These are phyloP conservation scores for Sylvilagus floridanus DNA, from an alignment of 2,797 vertebrate genomes.

Conservation along the genomic window DNA sequence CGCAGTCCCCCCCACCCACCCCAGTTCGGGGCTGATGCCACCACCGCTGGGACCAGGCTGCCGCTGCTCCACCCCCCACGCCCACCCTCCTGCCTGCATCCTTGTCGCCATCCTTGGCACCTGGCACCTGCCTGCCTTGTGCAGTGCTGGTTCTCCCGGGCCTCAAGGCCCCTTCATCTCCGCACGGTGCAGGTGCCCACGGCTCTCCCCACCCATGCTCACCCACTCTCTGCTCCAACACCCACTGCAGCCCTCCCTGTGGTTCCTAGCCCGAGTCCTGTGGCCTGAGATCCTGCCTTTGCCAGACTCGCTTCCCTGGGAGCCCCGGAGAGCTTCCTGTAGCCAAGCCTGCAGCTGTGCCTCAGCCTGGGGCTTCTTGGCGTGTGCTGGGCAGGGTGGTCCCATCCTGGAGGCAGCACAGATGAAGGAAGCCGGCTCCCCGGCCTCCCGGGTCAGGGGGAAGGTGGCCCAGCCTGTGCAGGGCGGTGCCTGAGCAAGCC, in stretches of 20 bases:
- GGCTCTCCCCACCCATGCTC: neutral
- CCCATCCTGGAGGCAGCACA: too few species aligned
- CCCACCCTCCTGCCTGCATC: neutral
- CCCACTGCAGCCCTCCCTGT: neutral
- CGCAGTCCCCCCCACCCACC: neutral
- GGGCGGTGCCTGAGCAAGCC: neutral
- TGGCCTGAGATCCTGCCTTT: neutral
- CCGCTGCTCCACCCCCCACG: neutral
- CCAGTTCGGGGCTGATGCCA: neutral
- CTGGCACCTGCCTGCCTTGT: neutral
- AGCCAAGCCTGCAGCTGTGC: neutral
- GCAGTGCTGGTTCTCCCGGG: neutral
- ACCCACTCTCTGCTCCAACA: neutral
- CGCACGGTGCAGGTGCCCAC: accelerated
- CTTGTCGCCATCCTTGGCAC: neutral
- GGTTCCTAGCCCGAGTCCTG: neutral
- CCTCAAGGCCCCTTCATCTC: too few species aligned
- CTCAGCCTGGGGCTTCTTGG: neutral
- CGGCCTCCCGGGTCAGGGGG: too few species aligned
- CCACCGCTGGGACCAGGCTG: accelerated
- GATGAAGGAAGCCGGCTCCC: neutral
- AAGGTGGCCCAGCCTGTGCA: neutral
- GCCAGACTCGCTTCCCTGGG: neutral
- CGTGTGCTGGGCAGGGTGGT: neutral
- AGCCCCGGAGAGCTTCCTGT: neutral